Conservation (phyloP, 2,797 vertebrate species). For the Argya squamiceps region DNA sequence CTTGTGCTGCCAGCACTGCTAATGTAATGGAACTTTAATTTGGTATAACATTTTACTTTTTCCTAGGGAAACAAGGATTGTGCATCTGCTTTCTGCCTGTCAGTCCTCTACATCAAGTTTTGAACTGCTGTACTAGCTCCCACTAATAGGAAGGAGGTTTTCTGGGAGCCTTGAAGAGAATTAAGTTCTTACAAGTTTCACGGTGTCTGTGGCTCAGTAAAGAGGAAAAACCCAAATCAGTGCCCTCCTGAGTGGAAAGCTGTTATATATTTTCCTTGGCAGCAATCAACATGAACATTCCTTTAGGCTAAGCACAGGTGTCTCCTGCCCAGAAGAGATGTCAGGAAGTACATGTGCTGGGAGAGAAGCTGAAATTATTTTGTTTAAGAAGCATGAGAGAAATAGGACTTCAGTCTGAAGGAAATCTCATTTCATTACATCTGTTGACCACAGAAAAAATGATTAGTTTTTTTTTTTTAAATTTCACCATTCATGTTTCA, state of each 20-base stretch:
- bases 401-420: neutral
- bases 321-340: neutral
- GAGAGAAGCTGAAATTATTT: conserved; percentile 2
- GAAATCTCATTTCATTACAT: neutral
- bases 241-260: neutral
- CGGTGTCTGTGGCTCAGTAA: neutral
- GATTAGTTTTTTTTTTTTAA: neutral
- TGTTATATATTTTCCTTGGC: conserved; percentile 9
- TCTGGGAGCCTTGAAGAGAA: neutral
- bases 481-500: neutral
- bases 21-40: neutral
- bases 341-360: neutral
- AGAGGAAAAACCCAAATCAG: neutral
- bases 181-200: neutral
- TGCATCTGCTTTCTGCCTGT: neutral
- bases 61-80: neutral
- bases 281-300: neutral
- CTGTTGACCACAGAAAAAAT: neutral
- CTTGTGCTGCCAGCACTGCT: neutral
- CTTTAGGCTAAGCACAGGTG: conserved; percentile 6
- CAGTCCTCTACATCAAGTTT: neutral
- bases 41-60: neutral
- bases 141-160: neutral
- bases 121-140: neutral
- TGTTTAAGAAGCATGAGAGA: neutral